Evolutionary conservation across 2,113 vertebrate genomes (phyloP).

Genomic region (Chionis minor): DNA sequence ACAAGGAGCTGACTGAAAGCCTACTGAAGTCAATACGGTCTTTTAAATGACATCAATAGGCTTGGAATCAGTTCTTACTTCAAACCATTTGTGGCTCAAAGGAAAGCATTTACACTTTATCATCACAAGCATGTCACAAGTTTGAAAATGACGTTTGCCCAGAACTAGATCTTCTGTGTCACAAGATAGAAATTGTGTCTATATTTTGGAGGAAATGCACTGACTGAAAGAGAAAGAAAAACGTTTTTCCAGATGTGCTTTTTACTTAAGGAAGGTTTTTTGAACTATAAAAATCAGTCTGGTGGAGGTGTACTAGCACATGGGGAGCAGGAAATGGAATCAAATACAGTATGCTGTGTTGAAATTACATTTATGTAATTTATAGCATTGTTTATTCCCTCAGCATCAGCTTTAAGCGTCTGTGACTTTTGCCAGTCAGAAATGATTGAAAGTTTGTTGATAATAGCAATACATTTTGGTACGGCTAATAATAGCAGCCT

Average conservation of each 20-base stretch:
- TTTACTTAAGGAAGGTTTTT: not conserved
- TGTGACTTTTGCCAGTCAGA: not conserved
- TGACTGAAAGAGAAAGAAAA: not conserved
- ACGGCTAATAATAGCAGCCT: not conserved
- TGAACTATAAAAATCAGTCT: not conserved
- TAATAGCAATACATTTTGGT: not conserved
- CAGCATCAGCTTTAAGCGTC: not conserved
- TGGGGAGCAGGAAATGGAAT: not conserved
- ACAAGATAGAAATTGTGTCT: not conserved
- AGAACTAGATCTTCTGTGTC: not conserved
- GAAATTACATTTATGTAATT: not conserved
- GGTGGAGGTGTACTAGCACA: not conserved
- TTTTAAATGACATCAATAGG: constrained; percentile 16
- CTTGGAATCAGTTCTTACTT: constrained; percentile 20
- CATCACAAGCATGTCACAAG: not conserved
- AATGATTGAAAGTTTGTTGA: not conserved
- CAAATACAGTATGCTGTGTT: not conserved
- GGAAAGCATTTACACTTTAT: constrained; percentile 15
- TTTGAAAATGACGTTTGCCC: not conserved
- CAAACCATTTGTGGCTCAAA: constrained; percentile 1
- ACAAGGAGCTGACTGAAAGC: not conserved
- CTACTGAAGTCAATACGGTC: not conserved
- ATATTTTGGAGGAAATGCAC: not conserved
- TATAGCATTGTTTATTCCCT: not conserved
- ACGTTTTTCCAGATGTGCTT: not conserved